Percentiles rank a stretch among this genome's conserved stretches.
These are phyloP conservation scores for Choristoneura fumiferana DNA, from an alignment of 1,140 invertebrate genomes.

Conservation along the genomic window DNA sequence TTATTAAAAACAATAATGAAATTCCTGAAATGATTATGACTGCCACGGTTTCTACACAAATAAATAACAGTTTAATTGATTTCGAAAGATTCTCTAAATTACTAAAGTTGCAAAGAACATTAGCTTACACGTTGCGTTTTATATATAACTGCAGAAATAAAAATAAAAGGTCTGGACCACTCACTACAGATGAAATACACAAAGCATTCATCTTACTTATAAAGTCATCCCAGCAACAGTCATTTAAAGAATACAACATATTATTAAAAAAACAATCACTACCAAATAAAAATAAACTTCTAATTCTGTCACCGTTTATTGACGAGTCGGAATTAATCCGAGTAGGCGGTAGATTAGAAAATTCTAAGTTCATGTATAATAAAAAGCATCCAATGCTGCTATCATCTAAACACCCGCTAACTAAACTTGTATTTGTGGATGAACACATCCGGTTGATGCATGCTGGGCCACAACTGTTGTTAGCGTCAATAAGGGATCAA, in stretches of 20 bases:
- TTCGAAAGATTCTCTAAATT: constrained; percentile 15
- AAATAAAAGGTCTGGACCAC: background rate
- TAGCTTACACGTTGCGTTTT: no score
- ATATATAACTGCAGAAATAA: no score
- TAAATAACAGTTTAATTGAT: background rate
- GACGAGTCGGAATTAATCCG: constrained; percentile 43
- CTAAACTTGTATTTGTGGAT: constrained; percentile 42
- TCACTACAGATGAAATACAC: constrained; percentile 6
- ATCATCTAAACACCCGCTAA: constrained; percentile 39
- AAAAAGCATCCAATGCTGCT: constrained; percentile 65
- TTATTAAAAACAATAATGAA: background rate
- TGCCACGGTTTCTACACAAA: background rate
- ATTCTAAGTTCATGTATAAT: constrained; percentile 37
- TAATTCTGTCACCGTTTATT: constrained; percentile 45
- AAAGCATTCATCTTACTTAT: background rate
- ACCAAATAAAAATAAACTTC: background rate
- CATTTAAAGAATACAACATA: background rate
- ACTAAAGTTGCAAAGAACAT: no score
- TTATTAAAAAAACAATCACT: background rate
- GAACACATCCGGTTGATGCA: constrained; percentile 45
- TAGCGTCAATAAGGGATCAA: constrained; percentile 27
- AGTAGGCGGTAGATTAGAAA: constrained; percentile 51
- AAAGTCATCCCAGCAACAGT: background rate
- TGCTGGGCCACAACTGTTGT: constrained; percentile 39
- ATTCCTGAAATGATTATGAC: background rate